Base-by-base conservation (phyloP, 2,113 vertebrate genomes). In the Carlito syrichta region DNA sequence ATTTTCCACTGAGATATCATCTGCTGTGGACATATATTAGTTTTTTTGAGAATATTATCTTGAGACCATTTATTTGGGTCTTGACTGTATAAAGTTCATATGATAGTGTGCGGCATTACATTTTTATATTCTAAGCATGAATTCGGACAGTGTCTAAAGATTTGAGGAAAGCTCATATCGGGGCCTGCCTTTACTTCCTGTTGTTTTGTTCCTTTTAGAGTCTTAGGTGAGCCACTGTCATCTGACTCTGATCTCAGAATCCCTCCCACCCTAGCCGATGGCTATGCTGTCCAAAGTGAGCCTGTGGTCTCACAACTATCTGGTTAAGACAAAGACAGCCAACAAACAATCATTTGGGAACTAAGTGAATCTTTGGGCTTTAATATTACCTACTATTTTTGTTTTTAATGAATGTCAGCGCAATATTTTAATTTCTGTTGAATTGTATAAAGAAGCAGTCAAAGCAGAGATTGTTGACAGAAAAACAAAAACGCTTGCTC, bases 111-210 rank as follows among this genome's bases (percentile, higher is more conserved):
- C 68, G 20, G 19, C 87, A 62, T 90, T 35, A 19, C 14, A 77
- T 74, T 77, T 95, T 94, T 14, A 40, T 76, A 20, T 96, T 91
- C 77, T 88, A 73, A 79, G 86, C 52, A 56, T 16, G 16, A 92
- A 76, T 32, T 69, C 40, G 62, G 20, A 91, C n/a, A 63, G 10
- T 86, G 68, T 83, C 12, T 81, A 17, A 82, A 79, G 50, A 83
- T 48, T 56, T 40, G 23, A 89, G n/a, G 77, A 91, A 89, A 93
- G 19, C 60, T 90, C 19, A 0, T 60, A 52, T 60, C 8, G 52
- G 12, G 58, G 20, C 56, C 54, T 86, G 45, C 62, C 60, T 93
- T 92, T 13, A 38, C 48, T 78, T 76, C 20, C 16, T 78, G 8
- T 86, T 45, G 40, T 73, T 84, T 66, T 81, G 63, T 14, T 93